Evolutionary conservation across 2,113 vertebrate species (phyloP).

Genomic region (Cheirogaleus medius): DNA sequence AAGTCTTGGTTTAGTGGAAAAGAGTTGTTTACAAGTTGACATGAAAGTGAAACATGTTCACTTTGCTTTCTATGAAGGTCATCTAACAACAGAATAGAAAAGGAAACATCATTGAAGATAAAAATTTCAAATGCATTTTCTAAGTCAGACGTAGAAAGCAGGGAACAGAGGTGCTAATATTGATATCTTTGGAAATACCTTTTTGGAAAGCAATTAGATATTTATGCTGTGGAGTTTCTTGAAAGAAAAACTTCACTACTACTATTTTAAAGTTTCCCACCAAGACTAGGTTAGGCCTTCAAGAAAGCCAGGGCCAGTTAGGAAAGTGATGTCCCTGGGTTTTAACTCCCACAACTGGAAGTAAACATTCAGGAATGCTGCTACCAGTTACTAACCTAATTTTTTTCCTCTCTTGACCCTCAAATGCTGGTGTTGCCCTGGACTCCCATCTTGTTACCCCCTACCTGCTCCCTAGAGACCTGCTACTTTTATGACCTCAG

Average conservation of each 20-base stretch:
- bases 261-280: neutral
- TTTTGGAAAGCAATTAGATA: neutral
- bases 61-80: neutral
- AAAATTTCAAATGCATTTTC: neutral
- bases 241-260: neutral
- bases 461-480: neutral
- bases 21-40: neutral
- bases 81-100: slow-evolving; percentile 73
- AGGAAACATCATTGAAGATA: neutral
- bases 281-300: neutral
- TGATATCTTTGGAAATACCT: neutral
- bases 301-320: neutral
- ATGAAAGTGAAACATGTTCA: neutral
- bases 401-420: neutral
- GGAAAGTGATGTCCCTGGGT: neutral
- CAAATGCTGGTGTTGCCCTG: neutral
- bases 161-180: neutral
- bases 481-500: neutral
- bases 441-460: neutral
- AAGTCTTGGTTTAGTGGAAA: neutral
- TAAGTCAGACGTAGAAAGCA: neutral
- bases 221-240: neutral
- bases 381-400: neutral
- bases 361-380: neutral
- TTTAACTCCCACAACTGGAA: neutral